Evolutionary conservation across 2,113 vertebrate genomes (phyloP).

Genomic region (Microtus oregoni): DNA sequence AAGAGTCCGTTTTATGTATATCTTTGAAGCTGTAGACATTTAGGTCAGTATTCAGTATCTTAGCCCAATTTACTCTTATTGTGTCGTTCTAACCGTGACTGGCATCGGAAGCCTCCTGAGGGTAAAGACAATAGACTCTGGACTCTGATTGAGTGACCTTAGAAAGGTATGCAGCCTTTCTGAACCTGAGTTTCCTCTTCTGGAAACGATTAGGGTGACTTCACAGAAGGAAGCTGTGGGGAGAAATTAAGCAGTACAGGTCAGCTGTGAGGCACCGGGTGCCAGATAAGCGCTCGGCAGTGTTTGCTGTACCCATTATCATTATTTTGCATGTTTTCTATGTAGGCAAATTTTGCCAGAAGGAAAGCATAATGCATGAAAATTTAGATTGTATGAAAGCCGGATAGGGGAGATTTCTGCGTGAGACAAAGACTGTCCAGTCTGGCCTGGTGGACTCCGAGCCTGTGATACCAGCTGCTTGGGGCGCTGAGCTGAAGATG

Average conservation of each 20-base stretch:
- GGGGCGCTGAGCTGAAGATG: background rate
- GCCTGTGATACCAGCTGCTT: background rate
- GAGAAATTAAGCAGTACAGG: constrained; percentile 52
- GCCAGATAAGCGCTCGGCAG: background rate
- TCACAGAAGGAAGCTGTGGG: background rate
- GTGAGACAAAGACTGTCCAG: background rate
- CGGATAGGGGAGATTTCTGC: background rate
- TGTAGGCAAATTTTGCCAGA: constrained; percentile 28
- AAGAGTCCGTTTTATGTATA: background rate
- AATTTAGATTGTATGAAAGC: constrained; percentile 35
- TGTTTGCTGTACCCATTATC: constrained; percentile 5
- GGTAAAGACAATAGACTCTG: background rate
- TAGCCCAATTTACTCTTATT: background rate
- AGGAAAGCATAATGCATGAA: constrained; percentile 49
- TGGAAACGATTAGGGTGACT: constrained; percentile 16
- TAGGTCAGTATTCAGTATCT: background rate
- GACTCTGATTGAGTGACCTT: constrained; percentile 24
- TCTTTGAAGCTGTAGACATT: background rate
- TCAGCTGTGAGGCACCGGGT: background rate
- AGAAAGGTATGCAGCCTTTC: constrained; percentile 29
- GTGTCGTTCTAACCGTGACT: background rate
- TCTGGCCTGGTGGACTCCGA: background rate
- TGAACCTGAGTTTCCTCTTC: constrained; percentile 29
- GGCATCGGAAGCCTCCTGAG: constrained; percentile 11
- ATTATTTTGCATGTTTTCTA: constrained; percentile 50